Percentiles rank a stretch among this genome's conserved stretches.
Conservation (phyloP, 1,140 invertebrate species). For the Orchestia grillus region DNA sequence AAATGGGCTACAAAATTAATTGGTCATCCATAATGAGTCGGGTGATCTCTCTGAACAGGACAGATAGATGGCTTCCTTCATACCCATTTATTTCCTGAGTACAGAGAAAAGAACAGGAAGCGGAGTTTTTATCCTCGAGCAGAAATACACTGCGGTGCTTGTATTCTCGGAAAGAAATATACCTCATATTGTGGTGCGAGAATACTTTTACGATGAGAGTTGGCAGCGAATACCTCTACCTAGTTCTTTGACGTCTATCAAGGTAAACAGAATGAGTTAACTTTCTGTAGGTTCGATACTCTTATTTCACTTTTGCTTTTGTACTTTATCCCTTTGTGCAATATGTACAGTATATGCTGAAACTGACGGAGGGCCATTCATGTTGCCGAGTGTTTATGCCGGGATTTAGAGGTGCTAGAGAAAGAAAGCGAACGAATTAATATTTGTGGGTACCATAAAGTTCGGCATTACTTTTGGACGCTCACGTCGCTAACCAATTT, state of each 20-base stretch:
- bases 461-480: too few relatives aligned
- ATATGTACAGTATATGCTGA: background rate
- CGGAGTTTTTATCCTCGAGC: background rate
- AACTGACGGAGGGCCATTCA: background rate
- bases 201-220: background rate
- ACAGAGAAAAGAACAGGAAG: background rate
- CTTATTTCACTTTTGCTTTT: background rate
- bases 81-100: conserved; percentile 17
- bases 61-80: conserved; percentile 21
- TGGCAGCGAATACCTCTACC: background rate
- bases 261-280: background rate
- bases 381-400: background rate
- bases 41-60: conserved; percentile 22
- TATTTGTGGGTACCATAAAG: too few relatives aligned
- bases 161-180: background rate
- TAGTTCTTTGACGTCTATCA: background rate
- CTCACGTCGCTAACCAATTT: too few relatives aligned
- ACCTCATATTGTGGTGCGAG: background rate
- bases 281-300: background rate
- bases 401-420: background rate
- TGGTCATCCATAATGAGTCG: conserved; percentile 21
- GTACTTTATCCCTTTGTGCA: background rate
- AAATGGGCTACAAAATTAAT: conserved; percentile 41
- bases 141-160: background rate
- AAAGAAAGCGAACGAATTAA: too few relatives aligned